phyloP scores from a whole-genome alignment of 2,113 vertebrate genomes.

The Ornithorhynchus anatinus region DNA sequence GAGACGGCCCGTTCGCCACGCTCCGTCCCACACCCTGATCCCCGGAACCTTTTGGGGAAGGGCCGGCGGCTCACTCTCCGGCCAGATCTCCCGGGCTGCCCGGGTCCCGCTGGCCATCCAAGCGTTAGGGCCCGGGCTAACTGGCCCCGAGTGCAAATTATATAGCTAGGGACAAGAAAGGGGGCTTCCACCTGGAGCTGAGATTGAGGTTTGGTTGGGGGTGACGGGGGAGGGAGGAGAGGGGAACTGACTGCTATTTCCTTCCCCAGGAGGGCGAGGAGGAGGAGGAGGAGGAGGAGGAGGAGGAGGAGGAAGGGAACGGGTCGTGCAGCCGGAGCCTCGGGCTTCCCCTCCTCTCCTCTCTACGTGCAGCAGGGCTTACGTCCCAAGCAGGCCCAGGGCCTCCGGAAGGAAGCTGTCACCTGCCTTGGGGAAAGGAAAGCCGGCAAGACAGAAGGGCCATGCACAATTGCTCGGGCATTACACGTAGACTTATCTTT shows the following conservation, averaged over 20 bases:
- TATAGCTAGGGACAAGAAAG: not conserved
- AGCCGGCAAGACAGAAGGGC: too few species aligned
- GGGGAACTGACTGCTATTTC: not conserved
- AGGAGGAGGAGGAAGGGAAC: accelerated
- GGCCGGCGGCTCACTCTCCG: not conserved
- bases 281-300: accelerated
- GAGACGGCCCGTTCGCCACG: not conserved
- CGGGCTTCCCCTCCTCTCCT: not conserved
- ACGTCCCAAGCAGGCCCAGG: not conserved
- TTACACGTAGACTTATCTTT: accelerated
- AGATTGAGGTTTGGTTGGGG: not conserved
- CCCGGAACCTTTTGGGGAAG: not conserved
- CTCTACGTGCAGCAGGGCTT: not conserved
- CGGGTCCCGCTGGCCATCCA: not conserved
- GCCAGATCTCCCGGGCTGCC: not conserved
- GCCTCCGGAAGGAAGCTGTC: not conserved
- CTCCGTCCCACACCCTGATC: not conserved
- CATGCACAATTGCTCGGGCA: too few species aligned
- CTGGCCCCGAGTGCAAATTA: not conserved
- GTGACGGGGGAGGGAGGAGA: not conserved
- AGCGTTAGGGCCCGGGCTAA: not conserved
- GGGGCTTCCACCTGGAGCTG: not conserved
- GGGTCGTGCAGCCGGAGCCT: too few species aligned
- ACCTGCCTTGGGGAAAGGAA: accelerated
- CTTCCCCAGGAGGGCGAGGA: not conserved